Evolutionary conservation across 1,140 invertebrate species (phyloP).

Genomic region (Drosophila mojavensis): DNA sequence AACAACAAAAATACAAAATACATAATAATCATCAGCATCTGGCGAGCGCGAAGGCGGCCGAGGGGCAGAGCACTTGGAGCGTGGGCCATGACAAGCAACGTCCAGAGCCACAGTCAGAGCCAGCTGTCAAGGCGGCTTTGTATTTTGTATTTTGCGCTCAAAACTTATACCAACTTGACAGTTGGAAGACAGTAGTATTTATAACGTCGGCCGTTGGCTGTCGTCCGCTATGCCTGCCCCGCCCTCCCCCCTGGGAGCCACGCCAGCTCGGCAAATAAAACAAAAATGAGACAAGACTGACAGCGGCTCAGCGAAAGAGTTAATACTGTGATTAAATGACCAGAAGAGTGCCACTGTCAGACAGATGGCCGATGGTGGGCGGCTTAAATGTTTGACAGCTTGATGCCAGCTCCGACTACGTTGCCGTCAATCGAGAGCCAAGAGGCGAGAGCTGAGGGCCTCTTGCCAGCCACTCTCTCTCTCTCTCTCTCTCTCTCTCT

Average conservation of each 20-base stretch:
- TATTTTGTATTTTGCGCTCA: conserved; percentile 76
- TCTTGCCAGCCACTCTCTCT: no score
- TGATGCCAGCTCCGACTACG: conserved; percentile 23
- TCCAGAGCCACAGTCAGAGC: conserved; percentile 30
- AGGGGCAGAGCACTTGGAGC: conserved; percentile 13
- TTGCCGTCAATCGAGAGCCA: background rate
- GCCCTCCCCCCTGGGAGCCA: background rate
- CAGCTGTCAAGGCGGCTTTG: conserved; percentile 79
- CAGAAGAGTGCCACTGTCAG: conserved; percentile 73
- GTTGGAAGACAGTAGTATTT: conserved; percentile 82
- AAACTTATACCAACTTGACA: conserved; percentile 81
- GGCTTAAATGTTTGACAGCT: conserved; percentile 68
- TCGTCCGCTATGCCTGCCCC: background rate
- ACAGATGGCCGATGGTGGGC: conserved; percentile 64
- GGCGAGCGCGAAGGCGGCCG: background rate
- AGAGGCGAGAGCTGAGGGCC: background rate
- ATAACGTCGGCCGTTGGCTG: conserved; percentile 51
- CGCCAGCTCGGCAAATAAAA: background rate
- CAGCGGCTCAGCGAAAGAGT: conserved; percentile 83
- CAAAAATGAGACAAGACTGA: conserved; percentile 75
- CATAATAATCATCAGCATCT: conserved; percentile 77
- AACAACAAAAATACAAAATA: conserved; percentile 63
- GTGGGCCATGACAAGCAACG: conserved; percentile 11
- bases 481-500: no score
- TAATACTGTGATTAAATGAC: conserved; percentile 84